phyloP scores from a whole-genome alignment of 2,888 invertebrate genomes.

The Eupeodes latifasciatus region DNA sequence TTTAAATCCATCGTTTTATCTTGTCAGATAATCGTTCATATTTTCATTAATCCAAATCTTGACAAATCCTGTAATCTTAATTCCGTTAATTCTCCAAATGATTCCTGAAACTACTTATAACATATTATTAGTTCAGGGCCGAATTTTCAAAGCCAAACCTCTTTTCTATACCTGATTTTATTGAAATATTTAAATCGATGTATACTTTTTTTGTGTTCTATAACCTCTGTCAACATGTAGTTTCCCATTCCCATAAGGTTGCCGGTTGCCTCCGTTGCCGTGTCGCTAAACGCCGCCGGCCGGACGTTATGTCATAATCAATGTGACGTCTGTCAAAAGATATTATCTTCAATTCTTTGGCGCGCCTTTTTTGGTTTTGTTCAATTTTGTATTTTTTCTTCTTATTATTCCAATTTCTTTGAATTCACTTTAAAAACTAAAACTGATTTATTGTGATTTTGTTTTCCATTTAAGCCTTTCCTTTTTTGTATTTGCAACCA shows the following conservation, averaged over 20 bases:
- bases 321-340: constrained; percentile 68
- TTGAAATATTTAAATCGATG: constrained; percentile 4
- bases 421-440: background rate
- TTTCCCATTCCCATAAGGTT: constrained; percentile 13
- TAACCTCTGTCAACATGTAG: constrained; percentile 33
- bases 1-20: background rate
- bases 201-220: constrained; percentile 21
- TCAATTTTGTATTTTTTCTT: constrained; percentile 9
- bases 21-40: background rate
- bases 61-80: constrained; percentile 10
- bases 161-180: background rate
- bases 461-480: background rate
- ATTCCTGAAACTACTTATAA: constrained; percentile 1
- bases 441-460: constrained; percentile 24
- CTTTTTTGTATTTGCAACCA: background rate
- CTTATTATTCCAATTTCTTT: constrained; percentile 21
- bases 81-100: background rate
- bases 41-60: background rate
- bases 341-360: constrained; percentile 39
- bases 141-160: background rate
- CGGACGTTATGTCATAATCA: constrained; percentile 52
- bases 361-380: constrained; percentile 20
- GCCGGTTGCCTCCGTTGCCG: no score
- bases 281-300: background rate
- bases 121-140: constrained; percentile 4